phyloP scores from a whole-genome alignment of 2,113 vertebrate genomes.

The Chlamydotis undulata region DNA sequence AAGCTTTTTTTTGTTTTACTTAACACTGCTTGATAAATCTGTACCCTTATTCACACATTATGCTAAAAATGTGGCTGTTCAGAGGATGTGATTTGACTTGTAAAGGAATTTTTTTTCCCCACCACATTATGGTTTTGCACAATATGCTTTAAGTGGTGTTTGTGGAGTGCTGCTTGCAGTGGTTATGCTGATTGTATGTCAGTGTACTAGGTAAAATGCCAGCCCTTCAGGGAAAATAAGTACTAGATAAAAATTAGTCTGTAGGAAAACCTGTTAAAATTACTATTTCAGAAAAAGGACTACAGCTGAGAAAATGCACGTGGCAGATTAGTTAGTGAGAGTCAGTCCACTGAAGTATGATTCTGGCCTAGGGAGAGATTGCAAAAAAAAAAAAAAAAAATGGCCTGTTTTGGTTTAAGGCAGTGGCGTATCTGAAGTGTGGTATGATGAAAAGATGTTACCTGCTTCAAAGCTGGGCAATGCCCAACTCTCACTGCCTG shows the following conservation, averaged over 20 bases:
- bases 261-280: not conserved
- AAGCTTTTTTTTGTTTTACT: not conserved
- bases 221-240: not conserved
- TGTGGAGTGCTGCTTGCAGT: not conserved
- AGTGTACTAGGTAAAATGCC: not conserved
- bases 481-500: not conserved
- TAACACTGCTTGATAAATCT: not conserved
- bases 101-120: not conserved
- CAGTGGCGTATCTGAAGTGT: not conserved
- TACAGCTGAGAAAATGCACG: not conserved
- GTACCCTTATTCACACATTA: not conserved
- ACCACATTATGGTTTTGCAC: not conserved
- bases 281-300: not conserved
- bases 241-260: not conserved
- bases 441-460: not conserved
- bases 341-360: not conserved
- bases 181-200: not conserved
- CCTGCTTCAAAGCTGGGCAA: not conserved
- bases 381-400: not conserved
- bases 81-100: not conserved
- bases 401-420: not conserved
- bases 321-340: not conserved
- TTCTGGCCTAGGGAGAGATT: not conserved
- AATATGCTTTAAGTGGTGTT: not conserved
- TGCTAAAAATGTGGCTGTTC: not conserved